phyloP scores from a whole-genome alignment of 2,113 vertebrate species.

The Etheostoma spectabile region DNA sequence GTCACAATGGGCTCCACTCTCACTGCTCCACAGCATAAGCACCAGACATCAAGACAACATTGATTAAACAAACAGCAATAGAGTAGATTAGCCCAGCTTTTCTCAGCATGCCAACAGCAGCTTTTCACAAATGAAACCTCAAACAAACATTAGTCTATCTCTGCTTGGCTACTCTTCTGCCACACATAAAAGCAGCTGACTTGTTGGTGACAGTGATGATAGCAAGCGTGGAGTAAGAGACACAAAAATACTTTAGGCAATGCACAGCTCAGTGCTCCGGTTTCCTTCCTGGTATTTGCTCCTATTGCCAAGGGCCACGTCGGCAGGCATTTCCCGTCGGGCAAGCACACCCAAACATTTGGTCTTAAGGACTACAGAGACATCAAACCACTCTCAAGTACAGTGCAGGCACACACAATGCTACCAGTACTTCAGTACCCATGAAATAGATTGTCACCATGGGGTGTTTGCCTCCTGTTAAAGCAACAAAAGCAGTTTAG shows the following conservation, averaged over 20 bases:
- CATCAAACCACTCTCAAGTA: constrained; percentile 30
- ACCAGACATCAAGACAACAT: neutral
- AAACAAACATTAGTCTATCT: neutral
- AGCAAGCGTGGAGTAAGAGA: neutral
- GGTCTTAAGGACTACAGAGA: neutral
- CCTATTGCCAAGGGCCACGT: constrained; percentile 27
- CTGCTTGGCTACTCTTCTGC: neutral
- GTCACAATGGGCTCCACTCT: neutral
- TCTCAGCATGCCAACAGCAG: neutral
- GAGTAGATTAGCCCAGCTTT: neutral
- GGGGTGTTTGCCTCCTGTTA: constrained; percentile 71
- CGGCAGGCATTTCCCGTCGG: constrained; percentile 36
- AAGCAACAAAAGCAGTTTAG: constrained; percentile 66
- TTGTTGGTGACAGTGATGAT: constrained; percentile 10
- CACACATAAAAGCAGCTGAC: constrained; percentile 1
- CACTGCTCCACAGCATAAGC: neutral
- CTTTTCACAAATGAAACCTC: neutral
- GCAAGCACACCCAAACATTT: constrained; percentile 37
- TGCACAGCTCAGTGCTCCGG: neutral
- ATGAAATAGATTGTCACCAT: constrained; percentile 56
- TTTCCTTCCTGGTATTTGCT: constrained; percentile 24
- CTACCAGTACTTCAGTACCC: constrained; percentile 74
- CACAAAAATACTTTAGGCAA: constrained; percentile 1
- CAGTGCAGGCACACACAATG: constrained; percentile 56
- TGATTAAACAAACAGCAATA: constrained; percentile 26